phyloP scores from a whole-genome alignment of 1,140 invertebrate species.

The Argopecten irradians region DNA sequence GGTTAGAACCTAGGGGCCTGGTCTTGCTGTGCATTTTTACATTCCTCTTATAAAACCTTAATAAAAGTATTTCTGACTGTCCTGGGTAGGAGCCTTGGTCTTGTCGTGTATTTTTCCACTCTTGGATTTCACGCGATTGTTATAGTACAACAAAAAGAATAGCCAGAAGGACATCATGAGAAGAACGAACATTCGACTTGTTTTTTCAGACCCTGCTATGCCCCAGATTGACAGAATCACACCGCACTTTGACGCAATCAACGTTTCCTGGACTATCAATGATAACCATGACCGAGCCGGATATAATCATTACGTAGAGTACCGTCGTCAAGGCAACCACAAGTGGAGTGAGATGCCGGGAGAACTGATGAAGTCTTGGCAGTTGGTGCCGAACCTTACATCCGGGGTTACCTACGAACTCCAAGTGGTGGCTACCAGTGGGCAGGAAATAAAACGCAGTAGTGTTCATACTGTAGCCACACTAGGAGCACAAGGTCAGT shows the following conservation, averaged over 20 bases:
- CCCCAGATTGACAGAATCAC: slow-evolving; percentile 15
- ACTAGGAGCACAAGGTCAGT: not conserved
- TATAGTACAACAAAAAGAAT: not conserved
- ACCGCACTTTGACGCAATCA: not conserved
- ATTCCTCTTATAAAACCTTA: too few species aligned
- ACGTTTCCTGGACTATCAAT: slow-evolving; percentile 32
- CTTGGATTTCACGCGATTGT: too few species aligned
- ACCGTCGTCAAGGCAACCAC: slow-evolving; percentile 33
- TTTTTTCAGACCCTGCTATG: slow-evolving; percentile 35
- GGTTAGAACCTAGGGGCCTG: too few species aligned
- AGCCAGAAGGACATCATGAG: not conserved
- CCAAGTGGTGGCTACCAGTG: slow-evolving; percentile 37
- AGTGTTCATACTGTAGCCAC: slow-evolving; percentile 12
- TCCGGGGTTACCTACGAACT: slow-evolving; percentile 30
- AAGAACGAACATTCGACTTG: not conserved
- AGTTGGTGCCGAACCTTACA: slow-evolving; percentile 22
- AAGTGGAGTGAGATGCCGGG: not conserved
- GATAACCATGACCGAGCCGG: not conserved
- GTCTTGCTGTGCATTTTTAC: too few species aligned
- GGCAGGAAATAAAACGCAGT: slow-evolving; percentile 19
- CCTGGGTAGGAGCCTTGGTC: not conserved
- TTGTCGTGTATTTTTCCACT: not conserved
- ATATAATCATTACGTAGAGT: slow-evolving; percentile 31
- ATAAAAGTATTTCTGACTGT: too few species aligned
- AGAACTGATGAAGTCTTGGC: slow-evolving; percentile 24